Evolutionary conservation across 2,113 vertebrate genomes (phyloP).

Genomic region (Pteropus alecto): DNA sequence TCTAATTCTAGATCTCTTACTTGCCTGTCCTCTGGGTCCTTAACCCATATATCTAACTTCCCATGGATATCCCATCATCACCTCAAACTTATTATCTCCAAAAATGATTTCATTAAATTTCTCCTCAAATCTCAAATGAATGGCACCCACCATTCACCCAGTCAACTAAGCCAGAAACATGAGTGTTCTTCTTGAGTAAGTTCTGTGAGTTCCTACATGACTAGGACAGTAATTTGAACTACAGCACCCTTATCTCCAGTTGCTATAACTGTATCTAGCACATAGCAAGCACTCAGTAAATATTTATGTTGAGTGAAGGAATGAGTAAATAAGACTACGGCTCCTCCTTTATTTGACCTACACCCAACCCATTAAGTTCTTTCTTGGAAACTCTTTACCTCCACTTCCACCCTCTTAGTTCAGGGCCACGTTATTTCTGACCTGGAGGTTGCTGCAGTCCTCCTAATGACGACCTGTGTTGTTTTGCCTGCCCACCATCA

Average conservation of each 20-base stretch:
- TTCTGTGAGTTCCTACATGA: background rate
- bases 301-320: background rate
- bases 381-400: background rate
- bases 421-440: background rate
- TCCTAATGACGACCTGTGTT: background rate
- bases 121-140: background rate
- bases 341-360: background rate
- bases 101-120: conserved; percentile 2
- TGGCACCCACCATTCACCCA: background rate
- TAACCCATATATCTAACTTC: background rate
- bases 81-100: background rate
- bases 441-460: background rate
- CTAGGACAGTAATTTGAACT: background rate
- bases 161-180: background rate
- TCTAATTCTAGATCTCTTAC: background rate
- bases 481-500: background rate
- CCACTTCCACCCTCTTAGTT: background rate
- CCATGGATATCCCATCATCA: background rate
- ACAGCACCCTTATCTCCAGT: background rate
- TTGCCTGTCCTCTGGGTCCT: background rate
- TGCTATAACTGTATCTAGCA: background rate
- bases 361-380: background rate
- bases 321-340: background rate
- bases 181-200: background rate
- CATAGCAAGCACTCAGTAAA: background rate